A percentile compares a stretch with the other conserved stretches of the same genome.
Conservation (phyloP, 1,140 invertebrate genomes). For the Lamellibrachia luymesi region DNA sequence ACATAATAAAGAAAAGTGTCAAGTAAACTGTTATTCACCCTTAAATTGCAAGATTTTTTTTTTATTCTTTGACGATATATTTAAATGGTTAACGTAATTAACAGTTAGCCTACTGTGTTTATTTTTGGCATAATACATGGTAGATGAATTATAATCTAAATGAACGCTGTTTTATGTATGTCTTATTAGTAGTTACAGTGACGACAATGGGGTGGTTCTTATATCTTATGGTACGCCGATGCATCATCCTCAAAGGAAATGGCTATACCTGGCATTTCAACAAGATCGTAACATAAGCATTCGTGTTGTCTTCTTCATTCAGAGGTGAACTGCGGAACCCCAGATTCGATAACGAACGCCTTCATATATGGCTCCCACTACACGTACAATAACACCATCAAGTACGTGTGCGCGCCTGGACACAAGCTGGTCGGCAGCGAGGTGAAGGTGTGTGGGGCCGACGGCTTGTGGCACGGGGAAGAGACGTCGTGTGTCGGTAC, state of each 20-base stretch:
- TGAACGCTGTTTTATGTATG: no score
- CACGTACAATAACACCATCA: constrained; percentile 58
- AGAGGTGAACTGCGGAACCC: constrained; percentile 88
- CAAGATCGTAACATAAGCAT: neutral
- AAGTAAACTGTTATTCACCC: neutral
- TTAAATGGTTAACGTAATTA: neutral
- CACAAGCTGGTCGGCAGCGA: constrained; percentile 74
- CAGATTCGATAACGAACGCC: constrained; percentile 77
- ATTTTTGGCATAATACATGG: neutral
- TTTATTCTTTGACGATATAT: neutral
- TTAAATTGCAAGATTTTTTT: neutral
- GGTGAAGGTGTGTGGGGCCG: constrained; percentile 64
- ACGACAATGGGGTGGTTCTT: neutral
- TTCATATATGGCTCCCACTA: constrained; percentile 71
- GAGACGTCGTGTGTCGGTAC: constrained; percentile 45
- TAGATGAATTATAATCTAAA: neutral
- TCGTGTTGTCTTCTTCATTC: constrained; percentile 49
- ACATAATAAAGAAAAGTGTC: neutral
- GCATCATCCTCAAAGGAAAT: neutral
- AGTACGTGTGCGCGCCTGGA: constrained; percentile 58
- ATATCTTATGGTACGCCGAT: neutral
- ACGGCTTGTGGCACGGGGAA: constrained; percentile 53
- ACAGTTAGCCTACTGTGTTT: neutral
- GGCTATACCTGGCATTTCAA: neutral
- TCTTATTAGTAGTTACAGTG: no score